Evolutionary conservation across 2,888 invertebrate genomes (phyloP), one percentile per base, ranked within the genome.

Genomic region (Limenitis camilla): DNA sequence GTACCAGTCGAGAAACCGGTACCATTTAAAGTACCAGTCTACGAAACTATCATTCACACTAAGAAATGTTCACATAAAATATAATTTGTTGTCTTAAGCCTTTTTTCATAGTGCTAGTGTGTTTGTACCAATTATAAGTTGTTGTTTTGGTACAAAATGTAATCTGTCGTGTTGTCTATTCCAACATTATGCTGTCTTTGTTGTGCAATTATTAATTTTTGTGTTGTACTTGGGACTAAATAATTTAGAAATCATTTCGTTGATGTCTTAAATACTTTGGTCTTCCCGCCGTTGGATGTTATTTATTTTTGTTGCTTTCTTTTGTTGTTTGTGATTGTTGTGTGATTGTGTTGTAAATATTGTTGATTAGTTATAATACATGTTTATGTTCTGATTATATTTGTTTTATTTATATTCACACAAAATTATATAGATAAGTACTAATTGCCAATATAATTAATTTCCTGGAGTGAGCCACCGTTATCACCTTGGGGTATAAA

Each of bases 1-100:
- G 91, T 92, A n/a, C 90, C 90, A 0, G 91, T 92, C 0, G 90
- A 91, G 43, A 92, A 91, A 60, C 92, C 92, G 0, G 85, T 91
- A 38, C 92, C 92, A 0, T 91, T 92, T 56, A 92, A 91, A 68
- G 92, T 92, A 30, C 92, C 92, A 0, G 91, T 92, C 3, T 91
- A 92, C 69, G 92, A 92, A 76, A 91, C 92, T 38, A 90, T 93
- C 53, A 91, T 92, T 63, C 92, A 93, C 65, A 91, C 91, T 48
- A 90, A 91, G 60, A 92, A 92, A 69, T 88, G 88, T 38, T 80
- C 83, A 0, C 83, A 87, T 56, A 78, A 87, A 65, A 68, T 78
- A 31, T 49, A 49, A 43, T 30, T 35, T 44, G 19, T 19, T 19
- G 19, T 19, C 19, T 19, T 19, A 3, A 19, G 19, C 19, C 19